Evolutionary conservation across 2,888 invertebrate species (phyloP).

Genomic region (Mystacides longicornis): DNA sequence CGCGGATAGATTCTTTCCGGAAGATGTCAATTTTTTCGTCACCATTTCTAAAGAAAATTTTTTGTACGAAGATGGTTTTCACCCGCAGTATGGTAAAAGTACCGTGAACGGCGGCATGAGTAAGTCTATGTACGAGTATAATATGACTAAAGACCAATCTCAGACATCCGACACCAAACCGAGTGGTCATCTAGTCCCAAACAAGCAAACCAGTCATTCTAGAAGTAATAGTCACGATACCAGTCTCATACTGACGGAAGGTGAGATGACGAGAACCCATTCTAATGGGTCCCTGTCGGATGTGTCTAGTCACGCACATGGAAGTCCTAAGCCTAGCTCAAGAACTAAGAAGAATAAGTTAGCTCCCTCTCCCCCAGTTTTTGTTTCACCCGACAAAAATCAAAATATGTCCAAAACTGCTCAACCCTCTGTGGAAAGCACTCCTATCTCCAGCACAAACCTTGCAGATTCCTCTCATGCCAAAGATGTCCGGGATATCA

Average conservation of each 20-base stretch:
- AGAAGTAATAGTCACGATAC: constrained; percentile 55
- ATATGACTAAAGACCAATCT: constrained; percentile 22
- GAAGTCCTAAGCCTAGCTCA: constrained; percentile 65
- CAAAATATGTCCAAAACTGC: constrained; percentile 33
- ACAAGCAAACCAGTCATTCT: constrained; percentile 37
- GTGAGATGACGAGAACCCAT: constrained; percentile 52
- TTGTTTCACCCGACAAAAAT: constrained; percentile 44
- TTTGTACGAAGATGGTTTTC: constrained; percentile 43
- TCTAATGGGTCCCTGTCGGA: constrained; percentile 63
- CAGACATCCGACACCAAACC: constrained; percentile 8
- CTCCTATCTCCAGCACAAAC: constrained; percentile 19
- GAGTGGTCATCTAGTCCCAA: constrained; percentile 13
- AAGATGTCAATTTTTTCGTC: constrained; percentile 66
- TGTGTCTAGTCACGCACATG: constrained; percentile 60
- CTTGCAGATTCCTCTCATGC: constrained; percentile 33
- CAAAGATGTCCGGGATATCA: constrained; percentile 32
- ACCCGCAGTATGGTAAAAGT: constrained; percentile 38
- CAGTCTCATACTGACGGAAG: constrained; percentile 44
- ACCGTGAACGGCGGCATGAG: constrained; percentile 44
- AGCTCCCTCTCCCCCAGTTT: constrained; percentile 62
- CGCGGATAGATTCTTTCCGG: constrained; percentile 77
- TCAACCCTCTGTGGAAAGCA: constrained; percentile 25
- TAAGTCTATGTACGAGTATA: constrained; percentile 42
- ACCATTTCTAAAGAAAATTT: constrained; percentile 53
- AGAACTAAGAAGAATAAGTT: constrained; percentile 69